Conservation (phyloP, 2,113 vertebrate species). For the Muntiacus reevesi region DNA sequence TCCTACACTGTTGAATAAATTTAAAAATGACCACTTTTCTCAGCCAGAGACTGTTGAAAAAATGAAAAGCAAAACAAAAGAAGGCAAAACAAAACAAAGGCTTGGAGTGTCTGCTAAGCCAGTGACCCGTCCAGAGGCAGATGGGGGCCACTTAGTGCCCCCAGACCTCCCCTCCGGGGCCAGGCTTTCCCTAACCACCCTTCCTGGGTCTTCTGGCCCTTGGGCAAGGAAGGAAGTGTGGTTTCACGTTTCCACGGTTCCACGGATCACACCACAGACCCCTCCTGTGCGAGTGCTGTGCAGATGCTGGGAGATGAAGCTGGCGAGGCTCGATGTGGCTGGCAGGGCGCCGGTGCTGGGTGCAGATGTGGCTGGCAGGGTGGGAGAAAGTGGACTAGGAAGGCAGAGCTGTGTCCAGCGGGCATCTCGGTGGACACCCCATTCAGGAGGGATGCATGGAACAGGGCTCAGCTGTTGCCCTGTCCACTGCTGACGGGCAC, state of each 20-base stretch:
- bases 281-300: not conserved
- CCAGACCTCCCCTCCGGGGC: rapidly evolving
- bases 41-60: not conserved
- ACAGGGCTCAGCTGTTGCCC: rapidly evolving
- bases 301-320: not conserved
- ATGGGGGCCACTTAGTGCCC: rapidly evolving
- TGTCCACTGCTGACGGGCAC: not conserved
- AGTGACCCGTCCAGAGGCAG: not conserved
- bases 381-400: not conserved
- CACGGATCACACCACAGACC: rapidly evolving
- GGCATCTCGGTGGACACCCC: rapidly evolving
- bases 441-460: not conserved
- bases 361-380: not conserved
- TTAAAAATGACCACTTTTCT: not conserved
- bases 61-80: not conserved
- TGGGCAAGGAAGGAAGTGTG: not conserved
- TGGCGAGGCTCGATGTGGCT: not conserved
- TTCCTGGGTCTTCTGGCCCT: not conserved
- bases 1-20: not conserved
- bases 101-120: rapidly evolving
- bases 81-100: not conserved
- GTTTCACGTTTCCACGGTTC: not conserved
- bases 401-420: not conserved
- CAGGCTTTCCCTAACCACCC: not conserved
- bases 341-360: not conserved